Evolutionary conservation across 2,888 invertebrate species (phyloP).

Genomic region (Galeruca laticollis): DNA sequence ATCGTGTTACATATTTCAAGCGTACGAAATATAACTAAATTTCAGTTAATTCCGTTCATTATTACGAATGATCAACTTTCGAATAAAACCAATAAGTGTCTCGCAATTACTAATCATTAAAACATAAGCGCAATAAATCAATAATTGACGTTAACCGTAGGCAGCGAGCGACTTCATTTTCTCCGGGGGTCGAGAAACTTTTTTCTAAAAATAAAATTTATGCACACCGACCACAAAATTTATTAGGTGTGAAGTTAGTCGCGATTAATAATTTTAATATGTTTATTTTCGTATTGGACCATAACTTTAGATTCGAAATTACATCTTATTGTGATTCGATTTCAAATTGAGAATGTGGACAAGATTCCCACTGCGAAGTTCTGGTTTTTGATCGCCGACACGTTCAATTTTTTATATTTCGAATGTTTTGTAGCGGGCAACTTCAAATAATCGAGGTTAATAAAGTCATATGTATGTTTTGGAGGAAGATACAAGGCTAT

Average conservation of each 20-base stretch:
- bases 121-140: neutral
- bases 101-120: neutral
- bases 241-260: slow-evolving; percentile 22
- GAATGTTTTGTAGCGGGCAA: slow-evolving; percentile 18
- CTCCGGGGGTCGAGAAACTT: neutral
- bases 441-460: slow-evolving; percentile 8
- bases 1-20: no score
- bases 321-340: slow-evolving; percentile 23
- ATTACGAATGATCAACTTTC: neutral
- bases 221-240: neutral
- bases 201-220: neutral
- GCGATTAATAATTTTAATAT: slow-evolving; percentile 24
- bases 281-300: slow-evolving; percentile 21
- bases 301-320: slow-evolving; percentile 23
- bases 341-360: slow-evolving; percentile 21
- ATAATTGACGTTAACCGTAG: neutral
- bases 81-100: no score
- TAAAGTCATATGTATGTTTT: neutral
- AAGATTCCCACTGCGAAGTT: slow-evolving; percentile 20
- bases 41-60: no score
- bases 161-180: neutral
- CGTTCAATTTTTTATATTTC: slow-evolving; percentile 21
- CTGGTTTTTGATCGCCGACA: slow-evolving; percentile 23
- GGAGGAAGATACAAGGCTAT: neutral
- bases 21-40: no score